Evolutionary conservation across 2,888 invertebrate genomes (phyloP), one percentile per base, ranked within the genome.

Genomic region (Drosophila nr. perissopoda): DNA sequence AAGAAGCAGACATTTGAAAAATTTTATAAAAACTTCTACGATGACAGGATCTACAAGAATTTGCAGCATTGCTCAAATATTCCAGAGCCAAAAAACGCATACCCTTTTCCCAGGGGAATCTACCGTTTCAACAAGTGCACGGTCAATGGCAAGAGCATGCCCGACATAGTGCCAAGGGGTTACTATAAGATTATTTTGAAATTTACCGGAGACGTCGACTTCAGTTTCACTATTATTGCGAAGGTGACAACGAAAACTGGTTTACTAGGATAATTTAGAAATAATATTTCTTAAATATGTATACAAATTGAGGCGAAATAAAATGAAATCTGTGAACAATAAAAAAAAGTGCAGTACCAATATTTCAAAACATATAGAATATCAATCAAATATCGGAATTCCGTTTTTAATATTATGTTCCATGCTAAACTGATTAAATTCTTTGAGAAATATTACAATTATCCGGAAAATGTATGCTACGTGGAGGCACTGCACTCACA

Each of bases 81-180:
- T 0, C 16, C 65, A 4, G 0, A 7, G 0, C 57, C 61, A 0
- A 60, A 63, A 1, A 54, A 34, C 1, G 21, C 33, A 1, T 2
- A 46, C 18, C 66, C 74, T 0, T 78, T 48, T 36, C 57, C 59
- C 0, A 36, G 56, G 16, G 27, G n/a, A 0, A 46, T 11, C 10
- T 59, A 62, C 31, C 38, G 25, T 0, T 6, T 82, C 7, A 52
- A 52, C 0, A 59, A 73, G 0, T 87, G 84, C 25, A 34, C 38
- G 16, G 6, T 52, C 13, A 1, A 38, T 0, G 76, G 66, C 10
- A 67, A 73, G 0, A 80, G 82, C 0, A 11, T 86, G 31, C 87
- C 87, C 1, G 82, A 84, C 8, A 31, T 76, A 0, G 59, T 59
- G 2, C 74, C 83, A 2, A 65, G 68, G 27, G 86, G 83, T 2